These are phyloP conservation scores for Streptopelia turtur DNA, from an alignment of 2,797 vertebrate species.

Conservation along the genomic window DNA sequence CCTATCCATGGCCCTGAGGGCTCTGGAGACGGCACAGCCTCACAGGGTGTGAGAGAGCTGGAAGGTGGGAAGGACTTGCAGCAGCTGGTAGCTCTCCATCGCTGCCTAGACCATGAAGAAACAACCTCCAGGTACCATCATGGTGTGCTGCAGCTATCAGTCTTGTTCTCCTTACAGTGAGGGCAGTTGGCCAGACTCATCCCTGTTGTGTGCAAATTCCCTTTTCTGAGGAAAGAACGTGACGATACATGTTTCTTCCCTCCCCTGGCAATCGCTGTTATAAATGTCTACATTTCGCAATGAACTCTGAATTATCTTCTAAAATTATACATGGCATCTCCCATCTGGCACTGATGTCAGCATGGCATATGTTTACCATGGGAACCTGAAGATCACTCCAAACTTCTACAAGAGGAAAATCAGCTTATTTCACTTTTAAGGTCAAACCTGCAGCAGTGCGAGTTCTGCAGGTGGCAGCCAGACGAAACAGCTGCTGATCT, in stretches of 20 bases:
- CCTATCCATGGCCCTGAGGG: neutral
- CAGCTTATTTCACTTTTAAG: neutral
- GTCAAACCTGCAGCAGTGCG: neutral
- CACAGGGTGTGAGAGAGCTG: neutral
- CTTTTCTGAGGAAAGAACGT: neutral
- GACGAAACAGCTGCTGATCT: neutral
- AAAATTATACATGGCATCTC: conserved; percentile 35
- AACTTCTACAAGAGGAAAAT: neutral
- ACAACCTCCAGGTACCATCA: neutral
- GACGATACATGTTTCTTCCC: conserved; percentile 33
- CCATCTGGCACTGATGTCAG: conserved; percentile 19
- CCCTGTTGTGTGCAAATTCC: conserved; percentile 13
- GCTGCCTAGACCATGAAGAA: neutral
- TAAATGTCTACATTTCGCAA: conserved; percentile 5
- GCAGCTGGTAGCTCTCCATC: neutral
- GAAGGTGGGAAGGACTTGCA: neutral
- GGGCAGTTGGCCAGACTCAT: conserved; percentile 22
- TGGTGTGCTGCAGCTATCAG: neutral
- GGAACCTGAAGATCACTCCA: conserved; percentile 7
- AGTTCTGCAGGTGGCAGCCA: conserved; percentile 25
- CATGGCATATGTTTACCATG: neutral
- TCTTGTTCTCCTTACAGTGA: neutral
- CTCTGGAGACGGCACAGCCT: neutral
- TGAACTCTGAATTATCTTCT: conserved; percentile 50
- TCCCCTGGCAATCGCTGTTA: conserved; percentile 4